Conservation (phyloP, 2,113 vertebrate species). For the Odocoileus virginianus region DNA sequence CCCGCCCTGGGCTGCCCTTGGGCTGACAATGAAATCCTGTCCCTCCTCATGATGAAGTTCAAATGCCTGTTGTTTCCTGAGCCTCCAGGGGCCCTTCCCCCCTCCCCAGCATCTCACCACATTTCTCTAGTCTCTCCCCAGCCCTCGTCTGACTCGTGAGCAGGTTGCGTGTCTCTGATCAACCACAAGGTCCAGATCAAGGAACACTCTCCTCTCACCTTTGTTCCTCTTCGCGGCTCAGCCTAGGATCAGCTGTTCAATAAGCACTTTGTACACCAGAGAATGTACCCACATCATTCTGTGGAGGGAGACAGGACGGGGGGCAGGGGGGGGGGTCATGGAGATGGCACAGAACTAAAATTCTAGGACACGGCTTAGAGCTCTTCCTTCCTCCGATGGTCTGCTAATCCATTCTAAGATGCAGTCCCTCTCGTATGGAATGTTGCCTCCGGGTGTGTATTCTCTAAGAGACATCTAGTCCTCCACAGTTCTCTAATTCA, state of each 20-base stretch:
- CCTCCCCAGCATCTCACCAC: neutral
- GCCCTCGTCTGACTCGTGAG: rapidly evolving
- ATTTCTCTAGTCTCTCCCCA: neutral
- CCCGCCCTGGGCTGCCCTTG: rapidly evolving
- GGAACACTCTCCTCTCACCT: neutral
- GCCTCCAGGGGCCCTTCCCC: neutral
- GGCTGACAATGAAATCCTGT: rapidly evolving
- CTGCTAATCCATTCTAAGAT: rapidly evolving
- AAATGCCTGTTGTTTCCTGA: neutral
- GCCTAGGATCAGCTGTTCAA: rapidly evolving
- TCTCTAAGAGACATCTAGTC: neutral
- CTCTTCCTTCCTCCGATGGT: rapidly evolving
- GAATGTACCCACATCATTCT: neutral
- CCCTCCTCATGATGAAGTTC: neutral
- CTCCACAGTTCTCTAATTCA: neutral
- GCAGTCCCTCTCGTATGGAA: rapidly evolving
- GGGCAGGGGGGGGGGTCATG: rapidly evolving
- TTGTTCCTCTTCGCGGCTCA: rapidly evolving
- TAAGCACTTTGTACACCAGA: neutral
- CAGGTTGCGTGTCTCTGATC: rapidly evolving
- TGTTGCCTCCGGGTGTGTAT: rapidly evolving
- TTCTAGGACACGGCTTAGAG: rapidly evolving
- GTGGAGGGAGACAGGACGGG: neutral
- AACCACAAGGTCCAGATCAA: neutral
- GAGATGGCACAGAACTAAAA: neutral